Conservation (phyloP, 2,113 vertebrate species). For the Urocynchramus pylzowi region DNA sequence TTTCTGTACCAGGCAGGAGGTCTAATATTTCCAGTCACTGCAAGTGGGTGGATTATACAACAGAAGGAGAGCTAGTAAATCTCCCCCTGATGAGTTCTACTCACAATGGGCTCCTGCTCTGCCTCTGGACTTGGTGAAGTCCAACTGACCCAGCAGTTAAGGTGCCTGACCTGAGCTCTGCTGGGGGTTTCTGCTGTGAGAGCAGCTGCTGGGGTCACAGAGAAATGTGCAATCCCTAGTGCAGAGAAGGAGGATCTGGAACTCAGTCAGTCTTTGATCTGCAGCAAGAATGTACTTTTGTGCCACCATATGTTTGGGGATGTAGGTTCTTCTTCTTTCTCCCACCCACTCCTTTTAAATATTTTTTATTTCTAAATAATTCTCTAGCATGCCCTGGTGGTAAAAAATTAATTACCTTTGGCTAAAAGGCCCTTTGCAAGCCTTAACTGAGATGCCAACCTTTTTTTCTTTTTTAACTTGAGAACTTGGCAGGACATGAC, state of each 20-base stretch:
- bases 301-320: neutral
- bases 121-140: neutral
- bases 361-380: neutral
- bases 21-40: neutral
- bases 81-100: neutral
- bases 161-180: neutral
- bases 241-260: neutral
- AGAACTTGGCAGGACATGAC: neutral
- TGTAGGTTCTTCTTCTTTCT: neutral
- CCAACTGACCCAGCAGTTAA: neutral
- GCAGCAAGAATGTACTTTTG: neutral
- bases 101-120: neutral
- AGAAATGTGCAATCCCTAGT: neutral
- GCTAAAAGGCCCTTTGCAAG: neutral
- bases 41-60: neutral
- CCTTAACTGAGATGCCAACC: neutral
- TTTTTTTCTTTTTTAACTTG: neutral
- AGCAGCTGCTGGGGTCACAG: neutral
- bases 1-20: neutral
- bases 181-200: neutral
- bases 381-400: neutral
- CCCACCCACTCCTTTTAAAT: rapidly evolving
- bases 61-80: neutral
- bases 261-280: neutral
- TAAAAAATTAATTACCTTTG: neutral